Evolutionary conservation across 2,113 vertebrate species (phyloP).

Genomic region (Perognathus longimembris): DNA sequence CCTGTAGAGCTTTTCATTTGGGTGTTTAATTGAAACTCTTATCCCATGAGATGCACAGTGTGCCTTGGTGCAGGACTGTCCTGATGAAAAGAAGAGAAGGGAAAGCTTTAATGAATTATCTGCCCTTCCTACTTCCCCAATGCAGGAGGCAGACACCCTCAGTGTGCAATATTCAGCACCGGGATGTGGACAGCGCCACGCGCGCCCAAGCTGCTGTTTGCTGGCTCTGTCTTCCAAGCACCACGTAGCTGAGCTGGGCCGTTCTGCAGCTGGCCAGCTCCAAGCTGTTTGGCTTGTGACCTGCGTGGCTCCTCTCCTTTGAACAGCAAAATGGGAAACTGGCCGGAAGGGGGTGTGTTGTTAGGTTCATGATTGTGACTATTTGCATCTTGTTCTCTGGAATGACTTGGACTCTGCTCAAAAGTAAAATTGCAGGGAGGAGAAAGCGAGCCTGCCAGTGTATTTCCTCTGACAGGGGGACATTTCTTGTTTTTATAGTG

Average conservation of each 20-base stretch:
- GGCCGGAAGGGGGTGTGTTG: not conserved
- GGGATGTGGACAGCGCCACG: constrained; percentile 71
- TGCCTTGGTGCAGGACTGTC: constrained; percentile 10
- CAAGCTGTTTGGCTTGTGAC: not conserved
- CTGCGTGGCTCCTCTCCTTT: not conserved
- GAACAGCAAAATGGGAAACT: constrained; percentile 23
- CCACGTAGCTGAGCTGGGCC: not conserved
- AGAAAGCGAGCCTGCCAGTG: not conserved
- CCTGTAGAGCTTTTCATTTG: constrained; percentile 32
- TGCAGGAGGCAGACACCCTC: not conserved
- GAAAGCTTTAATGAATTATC: not conserved
- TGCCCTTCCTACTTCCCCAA: too few relatives aligned
- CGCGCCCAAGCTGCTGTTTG: rapidly evolving
- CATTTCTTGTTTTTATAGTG: not conserved
- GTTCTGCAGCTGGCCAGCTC: not conserved
- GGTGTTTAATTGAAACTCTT: not conserved
- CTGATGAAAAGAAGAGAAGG: not conserved
- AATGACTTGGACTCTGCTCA: not conserved
- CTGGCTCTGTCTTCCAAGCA: too few relatives aligned
- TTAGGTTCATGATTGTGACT: constrained; percentile 34
- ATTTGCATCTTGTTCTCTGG: not conserved
- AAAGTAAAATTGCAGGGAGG: constrained; percentile 41
- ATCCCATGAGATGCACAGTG: constrained; percentile 2
- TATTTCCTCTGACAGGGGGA: too few relatives aligned
- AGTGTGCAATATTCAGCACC: constrained; percentile 75